Base-by-base conservation (phyloP, 2,113 vertebrate genomes). In the Ceyx melanurus region DNA sequence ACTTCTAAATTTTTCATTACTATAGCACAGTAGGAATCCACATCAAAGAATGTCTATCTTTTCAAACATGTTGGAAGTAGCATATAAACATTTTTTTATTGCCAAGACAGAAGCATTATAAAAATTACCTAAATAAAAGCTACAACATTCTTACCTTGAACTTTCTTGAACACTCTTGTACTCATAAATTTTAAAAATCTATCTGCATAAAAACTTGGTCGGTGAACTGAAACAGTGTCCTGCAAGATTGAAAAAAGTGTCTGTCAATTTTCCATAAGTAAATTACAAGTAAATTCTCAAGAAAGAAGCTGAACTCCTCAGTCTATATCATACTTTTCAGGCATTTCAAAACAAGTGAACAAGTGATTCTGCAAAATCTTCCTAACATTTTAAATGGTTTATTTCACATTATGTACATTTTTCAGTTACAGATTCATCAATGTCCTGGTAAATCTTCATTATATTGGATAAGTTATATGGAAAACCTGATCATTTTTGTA, bases 141-240 rank as follows among this genome's bases (percentile, higher is more conserved):
- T 12, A 56, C 31, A 70, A 84, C 13, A 40, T 33, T 97, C 98
- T 98, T 98, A 99, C 99, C 98, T 85, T 99, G 99, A 95, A 97
- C 98, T 97, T 99, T 99, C 97, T 99, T 98, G 98, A 99, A 99
- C 95, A 99, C 99, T 82, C 98, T 98, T 60, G 98, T 97, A 97
- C 98, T 99, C 99, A 99, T 99, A 97, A 99, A 99, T 97, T 99
- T 99, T 64, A 99, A 98, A 98, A 99, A 99, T 95, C 99, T 98
- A 93, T 98, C 98, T 77, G 99, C 99, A 68, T 99, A 99, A 98
- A 99, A 99, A 88, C 98, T 98, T 50, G 99, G 99, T 91, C 98
- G 97, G 92, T 99, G 99, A 90, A 99, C 99, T 4, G 99, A 99
- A 95, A 99, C 98, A 1, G 98, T 98, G 57, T 99, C 99, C 99